Base-by-base conservation (phyloP, 2,888 invertebrate genomes). In the Steromphala cineraria region DNA sequence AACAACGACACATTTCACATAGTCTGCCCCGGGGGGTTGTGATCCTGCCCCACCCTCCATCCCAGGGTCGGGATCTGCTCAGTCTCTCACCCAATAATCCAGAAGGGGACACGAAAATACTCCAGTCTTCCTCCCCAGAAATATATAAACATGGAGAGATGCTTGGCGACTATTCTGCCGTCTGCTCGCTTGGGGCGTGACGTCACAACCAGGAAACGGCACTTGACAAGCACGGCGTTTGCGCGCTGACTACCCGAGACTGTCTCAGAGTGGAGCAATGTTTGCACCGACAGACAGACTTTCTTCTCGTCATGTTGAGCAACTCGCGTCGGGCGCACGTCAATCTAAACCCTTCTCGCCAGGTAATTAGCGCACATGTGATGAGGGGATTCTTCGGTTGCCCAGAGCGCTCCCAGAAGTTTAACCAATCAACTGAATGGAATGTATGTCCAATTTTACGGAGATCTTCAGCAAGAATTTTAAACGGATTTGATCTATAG, bases 1-100 rank as follows among this genome's bases (percentile, higher is more conserved):
- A 21, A 85, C 85, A 36, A 85, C 84, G n/a, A 83, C 83, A 75
- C 83, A 83, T 56, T 85, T 85, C 21, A 81, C 82, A 55, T 75
- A 82, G 55, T 78, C 78, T 17, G 40, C 74, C 36, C 40, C 40
- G 4, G 46, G 36, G 74, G 36, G 40, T 36, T 17, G 36, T 24
- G 74, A 28, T 31, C 36, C 74, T 21, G 19, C 74, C 40, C 46
- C 74, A 19, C 36, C 40, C 74, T 46, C 74, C 74, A 46, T 46
- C 74, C 74, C 74, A 28, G 13, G 28, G 28, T 3, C 15, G 15
- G 15, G 62, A 28, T 5, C 15, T 17, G 13, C 13, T 28, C 19
- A 62, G 13, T 28, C 24, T 28, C 62, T 62, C 15, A 28, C 28
- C 28, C 13, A 24, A 17, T 13, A 62, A 21, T 62, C 62, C 28